Base-by-base conservation (phyloP, 2,113 vertebrate genomes). In the Coracopsis vasa region DNA sequence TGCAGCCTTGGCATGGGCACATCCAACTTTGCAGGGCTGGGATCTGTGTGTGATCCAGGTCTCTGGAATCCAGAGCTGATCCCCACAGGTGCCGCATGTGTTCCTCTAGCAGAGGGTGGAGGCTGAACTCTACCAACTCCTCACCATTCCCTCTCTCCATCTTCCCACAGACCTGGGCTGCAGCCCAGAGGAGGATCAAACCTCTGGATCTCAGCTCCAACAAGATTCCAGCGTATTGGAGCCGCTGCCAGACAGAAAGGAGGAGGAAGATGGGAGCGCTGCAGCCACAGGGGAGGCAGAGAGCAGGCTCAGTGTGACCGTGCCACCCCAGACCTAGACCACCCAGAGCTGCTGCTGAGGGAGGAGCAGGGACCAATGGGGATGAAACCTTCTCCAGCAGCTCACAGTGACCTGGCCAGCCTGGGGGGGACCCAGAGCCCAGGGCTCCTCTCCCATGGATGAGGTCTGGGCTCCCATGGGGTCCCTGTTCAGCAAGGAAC, bases 161-260 rank as follows among this genome's bases (percentile, higher is more conserved):
- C 81, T 72, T 33, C 77, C 73, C 6, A 10, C 91, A 98, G 98
- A 96, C 35, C 73, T 61, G 42, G 50, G 44, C 78, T 97, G 97
- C 97, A 98, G 96, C 88, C 97, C 18, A 1, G 97, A 98, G 53
- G 20, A 95, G 88, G 97, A 97, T 7, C 88, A 98, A 83, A 97
- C 97, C 53, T 97, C 98, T 4, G 47, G 15, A 29, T 93, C 95
- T 86, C 97, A 98, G 89, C 86, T 98, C 51, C 93, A 71, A 33
- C 31, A 1, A 35, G 95, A 97, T 77, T 97, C 98, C 6, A 82
- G 58, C 72, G 98, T 98, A 92, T 95, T n/a, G 1, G 91, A 94
- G 81, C n/a, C 54, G 47, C 95, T 98, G 86, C 64, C 16, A 20
- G 98, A 98, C 58, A 20, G n/a, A 42, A 56, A 6, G 0, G 95